Evolutionary conservation across 2,888 invertebrate species (phyloP).

Genomic region (Harpalus rufipes): DNA sequence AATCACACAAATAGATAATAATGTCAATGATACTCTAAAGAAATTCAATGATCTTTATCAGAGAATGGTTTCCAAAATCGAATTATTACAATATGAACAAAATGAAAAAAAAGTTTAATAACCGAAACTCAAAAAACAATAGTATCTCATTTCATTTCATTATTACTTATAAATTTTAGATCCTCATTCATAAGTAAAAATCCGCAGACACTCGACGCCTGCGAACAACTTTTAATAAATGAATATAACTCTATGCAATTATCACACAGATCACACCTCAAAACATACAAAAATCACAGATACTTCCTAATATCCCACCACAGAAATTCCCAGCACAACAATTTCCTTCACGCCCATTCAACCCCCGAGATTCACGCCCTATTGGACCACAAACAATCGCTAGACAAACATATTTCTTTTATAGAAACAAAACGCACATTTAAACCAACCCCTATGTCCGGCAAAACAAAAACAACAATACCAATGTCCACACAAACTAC

Average conservation of each 20-base stretch:
- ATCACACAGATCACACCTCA: background rate
- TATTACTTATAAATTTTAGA: conserved; percentile 8
- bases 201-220: conserved; percentile 12
- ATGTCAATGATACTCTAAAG: background rate
- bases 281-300: conserved; percentile 2
- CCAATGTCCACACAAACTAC: conserved; percentile 27
- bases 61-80: conserved; percentile 4
- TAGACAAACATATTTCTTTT: background rate
- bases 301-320: background rate
- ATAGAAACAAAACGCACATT: conserved; percentile 32
- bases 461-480: conserved; percentile 22
- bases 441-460: conserved; percentile 25
- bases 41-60: conserved; percentile 7
- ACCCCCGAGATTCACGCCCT: background rate
- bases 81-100: background rate
- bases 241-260: background rate
- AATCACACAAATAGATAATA: too few species aligned
- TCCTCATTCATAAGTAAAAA: conserved; percentile 7
- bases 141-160: conserved; percentile 1
- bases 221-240: conserved; percentile 17
- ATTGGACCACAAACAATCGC: background rate
- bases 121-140: background rate
- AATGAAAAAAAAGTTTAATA: background rate
- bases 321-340: conserved; percentile 29
- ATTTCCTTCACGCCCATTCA: conserved; percentile 9